A percentile compares a stretch with the other conserved stretches of the same genome.
These are phyloP conservation scores for Nestor notabilis DNA, from an alignment of 2,113 vertebrate species.

Conservation along the genomic window DNA sequence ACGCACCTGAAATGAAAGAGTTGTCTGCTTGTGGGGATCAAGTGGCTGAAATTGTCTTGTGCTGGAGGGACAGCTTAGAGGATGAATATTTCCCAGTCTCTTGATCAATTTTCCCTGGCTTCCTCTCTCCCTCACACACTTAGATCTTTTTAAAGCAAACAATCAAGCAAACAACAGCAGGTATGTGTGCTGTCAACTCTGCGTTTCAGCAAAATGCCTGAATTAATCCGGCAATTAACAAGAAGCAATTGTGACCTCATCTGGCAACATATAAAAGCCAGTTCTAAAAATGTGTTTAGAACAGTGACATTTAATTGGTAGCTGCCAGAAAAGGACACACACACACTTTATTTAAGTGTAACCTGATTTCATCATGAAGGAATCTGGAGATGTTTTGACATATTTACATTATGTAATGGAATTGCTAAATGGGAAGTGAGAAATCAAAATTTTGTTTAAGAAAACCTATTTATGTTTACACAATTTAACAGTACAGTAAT, in stretches of 20 bases:
- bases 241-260: conserved; percentile 26
- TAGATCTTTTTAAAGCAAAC: background rate
- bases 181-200: background rate
- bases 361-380: background rate
- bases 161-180: background rate
- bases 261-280: background rate
- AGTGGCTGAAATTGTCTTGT: background rate
- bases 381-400: conserved; percentile 51
- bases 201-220: background rate
- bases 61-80: background rate
- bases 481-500: background rate
- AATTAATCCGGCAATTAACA: background rate
- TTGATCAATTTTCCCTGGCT: background rate
- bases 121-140: accelerated
- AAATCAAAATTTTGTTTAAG: background rate
- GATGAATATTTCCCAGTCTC: background rate
- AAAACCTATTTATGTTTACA: background rate
- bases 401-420: conserved; percentile 45
- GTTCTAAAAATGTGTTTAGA: conserved; percentile 13
- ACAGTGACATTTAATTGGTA: background rate
- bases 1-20: background rate
- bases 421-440: conserved; percentile 27
- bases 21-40: background rate
- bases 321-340: conserved; percentile 36
- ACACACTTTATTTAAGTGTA: conserved; percentile 29